phyloP scores from a whole-genome alignment of 2,113 vertebrate species.

The Marcusenius ussheri region DNA sequence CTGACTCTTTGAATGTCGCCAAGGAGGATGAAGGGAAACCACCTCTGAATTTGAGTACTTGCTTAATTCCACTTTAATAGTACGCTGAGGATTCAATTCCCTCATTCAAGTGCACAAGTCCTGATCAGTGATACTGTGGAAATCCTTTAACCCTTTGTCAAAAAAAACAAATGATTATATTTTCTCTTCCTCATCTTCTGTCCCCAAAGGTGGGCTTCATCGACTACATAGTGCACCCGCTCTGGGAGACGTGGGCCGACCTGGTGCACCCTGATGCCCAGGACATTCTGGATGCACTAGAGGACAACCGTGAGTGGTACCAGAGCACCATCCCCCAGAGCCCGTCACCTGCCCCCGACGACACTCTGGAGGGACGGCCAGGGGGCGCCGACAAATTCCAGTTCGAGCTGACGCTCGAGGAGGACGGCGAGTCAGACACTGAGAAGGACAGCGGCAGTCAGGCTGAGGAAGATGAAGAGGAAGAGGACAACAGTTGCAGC shows the following conservation, averaged over 20 bases:
- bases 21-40: not conserved
- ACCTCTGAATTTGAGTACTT: not conserved
- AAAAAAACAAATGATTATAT: not conserved
- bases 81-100: not conserved
- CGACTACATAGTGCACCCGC: conserved; percentile 96
- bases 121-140: not conserved
- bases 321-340: conserved; percentile 99
- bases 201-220: conserved; percentile 86
- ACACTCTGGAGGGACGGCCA: conserved; percentile 78
- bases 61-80: not conserved
- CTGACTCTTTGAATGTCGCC: not conserved
- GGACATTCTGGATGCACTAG: conserved; percentile 93
- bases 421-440: conserved; percentile 90
- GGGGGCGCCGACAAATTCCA: conserved; percentile 93
- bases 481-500: conserved; percentile 89
- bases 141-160: not conserved
- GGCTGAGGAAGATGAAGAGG: conserved; percentile 78
- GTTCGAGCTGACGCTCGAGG: conserved; percentile 94
- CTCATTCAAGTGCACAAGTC: not conserved
- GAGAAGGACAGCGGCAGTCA: conserved; percentile 96
- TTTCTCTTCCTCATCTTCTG: not conserved
- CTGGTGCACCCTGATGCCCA: conserved; percentile 95
- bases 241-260: conserved; percentile 99
- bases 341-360: conserved; percentile 84
- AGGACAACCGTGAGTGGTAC: conserved; percentile 99